Percentiles rank a stretch among this genome's conserved stretches.
phyloP scores from a whole-genome alignment of 2,888 invertebrate genomes.

The Ophioninae sp. region DNA sequence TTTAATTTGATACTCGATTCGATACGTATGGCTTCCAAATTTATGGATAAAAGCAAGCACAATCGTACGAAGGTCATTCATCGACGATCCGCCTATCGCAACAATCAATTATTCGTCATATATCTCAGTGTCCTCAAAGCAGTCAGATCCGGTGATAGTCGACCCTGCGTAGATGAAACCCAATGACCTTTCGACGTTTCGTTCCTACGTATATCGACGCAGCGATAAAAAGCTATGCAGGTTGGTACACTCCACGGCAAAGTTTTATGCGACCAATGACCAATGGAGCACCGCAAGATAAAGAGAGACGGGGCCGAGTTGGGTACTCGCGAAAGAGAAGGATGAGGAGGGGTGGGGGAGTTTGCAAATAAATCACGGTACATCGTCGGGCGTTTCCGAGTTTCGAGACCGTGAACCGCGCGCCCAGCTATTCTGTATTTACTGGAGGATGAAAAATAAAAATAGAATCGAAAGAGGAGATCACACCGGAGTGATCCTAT shows the following conservation, averaged over 20 bases:
- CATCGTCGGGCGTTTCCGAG: constrained; percentile 67
- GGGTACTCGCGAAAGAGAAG: constrained; percentile 23
- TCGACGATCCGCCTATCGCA: background rate
- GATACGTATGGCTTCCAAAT: background rate
- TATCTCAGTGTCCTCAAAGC: background rate
- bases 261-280: constrained; percentile 36
- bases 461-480: constrained; percentile 62
- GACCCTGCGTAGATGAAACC: background rate
- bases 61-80: background rate
- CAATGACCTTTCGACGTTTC: background rate
- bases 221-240: constrained; percentile 29
- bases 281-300: constrained; percentile 22
- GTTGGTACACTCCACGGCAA: constrained; percentile 20
- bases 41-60: background rate
- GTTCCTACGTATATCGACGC: background rate
- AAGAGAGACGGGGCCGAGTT: background rate
- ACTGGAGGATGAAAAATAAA: constrained; percentile 70
- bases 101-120: background rate
- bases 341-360: constrained; percentile 2
- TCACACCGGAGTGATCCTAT: constrained; percentile 26
- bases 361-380: constrained; percentile 68
- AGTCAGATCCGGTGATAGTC: background rate
- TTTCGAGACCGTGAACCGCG: constrained; percentile 62
- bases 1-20: background rate
- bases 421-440: constrained; percentile 69